phyloP scores from a whole-genome alignment of 2,888 invertebrate species.

The Cataglyphis rosenhaueri region DNA sequence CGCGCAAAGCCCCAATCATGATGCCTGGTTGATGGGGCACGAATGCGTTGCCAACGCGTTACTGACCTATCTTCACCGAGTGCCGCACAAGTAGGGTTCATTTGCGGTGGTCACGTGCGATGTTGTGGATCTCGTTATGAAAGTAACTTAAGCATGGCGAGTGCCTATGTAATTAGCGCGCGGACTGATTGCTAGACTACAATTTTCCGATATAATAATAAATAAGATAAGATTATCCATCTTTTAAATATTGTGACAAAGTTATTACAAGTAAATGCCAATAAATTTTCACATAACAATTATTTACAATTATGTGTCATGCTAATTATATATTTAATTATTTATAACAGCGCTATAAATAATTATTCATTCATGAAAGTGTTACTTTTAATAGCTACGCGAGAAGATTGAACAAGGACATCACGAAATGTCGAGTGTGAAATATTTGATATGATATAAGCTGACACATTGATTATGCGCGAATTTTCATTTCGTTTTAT shows the following conservation, averaged over 20 bases:
- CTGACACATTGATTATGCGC: conserved; percentile 31
- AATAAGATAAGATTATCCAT: background rate
- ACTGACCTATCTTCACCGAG: conserved; percentile 60
- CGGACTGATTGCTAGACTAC: background rate
- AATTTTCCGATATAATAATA: background rate
- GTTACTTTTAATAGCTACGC: background rate
- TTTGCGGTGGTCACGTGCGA: conserved; percentile 55
- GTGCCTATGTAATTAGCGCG: conserved; percentile 27
- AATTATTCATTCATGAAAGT: background rate
- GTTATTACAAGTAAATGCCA: background rate
- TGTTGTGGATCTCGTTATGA: conserved; percentile 45
- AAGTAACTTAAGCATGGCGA: conserved; percentile 30
- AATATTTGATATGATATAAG: conserved; percentile 33
- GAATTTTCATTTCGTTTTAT: conserved; percentile 34
- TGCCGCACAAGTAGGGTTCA: conserved; percentile 56
- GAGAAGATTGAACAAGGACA: background rate
- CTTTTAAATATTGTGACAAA: background rate
- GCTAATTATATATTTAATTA: background rate
- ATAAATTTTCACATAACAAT: conserved; percentile 2
- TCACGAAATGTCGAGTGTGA: background rate
- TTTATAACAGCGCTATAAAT: background rate
- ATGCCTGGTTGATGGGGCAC: conserved; percentile 51
- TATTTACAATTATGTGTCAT: background rate
- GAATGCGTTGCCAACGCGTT: conserved; percentile 55
- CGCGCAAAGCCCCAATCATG: conserved; percentile 27